Base-by-base conservation (phyloP, 2,888 invertebrate genomes). In the Phalera bucephala region DNA sequence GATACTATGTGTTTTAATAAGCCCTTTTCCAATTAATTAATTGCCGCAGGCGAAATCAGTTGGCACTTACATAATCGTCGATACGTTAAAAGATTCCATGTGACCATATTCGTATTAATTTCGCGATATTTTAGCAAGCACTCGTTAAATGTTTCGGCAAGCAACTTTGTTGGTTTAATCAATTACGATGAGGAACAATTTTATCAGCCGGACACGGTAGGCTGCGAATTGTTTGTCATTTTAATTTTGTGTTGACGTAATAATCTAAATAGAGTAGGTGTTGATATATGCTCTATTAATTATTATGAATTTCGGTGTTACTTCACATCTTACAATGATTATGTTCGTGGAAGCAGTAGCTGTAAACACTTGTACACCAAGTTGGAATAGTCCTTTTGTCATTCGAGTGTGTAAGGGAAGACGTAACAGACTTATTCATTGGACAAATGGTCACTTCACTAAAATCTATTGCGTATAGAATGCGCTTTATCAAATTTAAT, bases 131-230 rank as follows among this genome's bases (percentile, higher is more conserved):
- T 63, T 67, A 59, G 52, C 50, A 32, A 31, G 34, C 33, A 22
- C 20, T 31, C 38, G 42, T 12, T 60, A 64, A 67, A 32, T 49
- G 33, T 46, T 35, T 48, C 21, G 45, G 39, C 41, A 43, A 56
- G 52, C 36, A 40, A 19, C 31, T 33, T 33, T 36, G 53, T 64
- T 59, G 55, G 46, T 46, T 48, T 41, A 52, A 51, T 55, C 51
- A 53, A 54, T 59, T 55, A 50, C 39, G 32, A 40, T 42, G 31
- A 27, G 21, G 33, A 14, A 17, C 40, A 37, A 41, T 33, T 55
- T 45, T 52, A 46, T 42, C 12, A 12, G 10, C 12, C 3, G 2
- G 11, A n/a, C 14, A 9, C 13, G 14, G 27, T 14, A 9, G 14
- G 3, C 11, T 12, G n/a, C 3, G 9, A 27, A 7, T 5, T 14